Evolutionary conservation across 2,113 vertebrate genomes (phyloP).

Genomic region (Polypterus bichir): DNA sequence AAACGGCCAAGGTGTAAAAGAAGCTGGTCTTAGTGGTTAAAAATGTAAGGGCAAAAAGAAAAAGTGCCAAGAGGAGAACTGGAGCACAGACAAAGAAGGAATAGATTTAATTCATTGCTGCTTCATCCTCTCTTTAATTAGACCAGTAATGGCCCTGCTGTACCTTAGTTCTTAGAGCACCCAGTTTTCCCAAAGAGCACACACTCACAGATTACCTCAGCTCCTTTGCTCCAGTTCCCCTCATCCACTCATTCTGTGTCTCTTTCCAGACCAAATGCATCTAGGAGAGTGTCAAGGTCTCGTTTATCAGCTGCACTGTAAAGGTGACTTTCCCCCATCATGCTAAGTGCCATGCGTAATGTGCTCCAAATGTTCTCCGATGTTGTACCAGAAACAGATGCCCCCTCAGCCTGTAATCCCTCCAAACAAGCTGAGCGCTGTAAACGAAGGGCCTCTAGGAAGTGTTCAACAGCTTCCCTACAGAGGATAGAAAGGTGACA

Average conservation of each 20-base stretch:
- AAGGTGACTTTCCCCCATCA: conserved; percentile 92
- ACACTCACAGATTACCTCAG: neutral
- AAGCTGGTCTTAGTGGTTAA: too few relatives aligned
- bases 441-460: conserved; percentile 85
- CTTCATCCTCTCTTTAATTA: too few relatives aligned
- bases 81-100: too few relatives aligned
- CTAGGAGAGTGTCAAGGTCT: conserved; percentile 72
- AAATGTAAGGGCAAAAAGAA: too few relatives aligned
- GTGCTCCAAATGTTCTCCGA: conserved; percentile 98
- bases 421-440: conserved; percentile 76
- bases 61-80: too few relatives aligned
- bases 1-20: too few relatives aligned
- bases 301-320: conserved; percentile 74
- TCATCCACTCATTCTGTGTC: conserved; percentile 36
- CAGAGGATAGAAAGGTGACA: conserved; percentile 2
- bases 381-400: conserved; percentile 43
- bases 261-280: conserved; percentile 76
- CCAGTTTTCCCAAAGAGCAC: too few relatives aligned
- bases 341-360: conserved; percentile 88
- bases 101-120: too few relatives aligned
- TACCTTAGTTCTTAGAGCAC: too few relatives aligned
- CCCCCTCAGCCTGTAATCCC: conserved; percentile 38
- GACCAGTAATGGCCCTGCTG: too few relatives aligned
- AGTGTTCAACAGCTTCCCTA: conserved; percentile 96
- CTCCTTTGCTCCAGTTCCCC: conserved; percentile 13